These are phyloP conservation scores for Oreochromis niloticus DNA, from an alignment of 2,113 vertebrate genomes.

Conservation along the genomic window DNA sequence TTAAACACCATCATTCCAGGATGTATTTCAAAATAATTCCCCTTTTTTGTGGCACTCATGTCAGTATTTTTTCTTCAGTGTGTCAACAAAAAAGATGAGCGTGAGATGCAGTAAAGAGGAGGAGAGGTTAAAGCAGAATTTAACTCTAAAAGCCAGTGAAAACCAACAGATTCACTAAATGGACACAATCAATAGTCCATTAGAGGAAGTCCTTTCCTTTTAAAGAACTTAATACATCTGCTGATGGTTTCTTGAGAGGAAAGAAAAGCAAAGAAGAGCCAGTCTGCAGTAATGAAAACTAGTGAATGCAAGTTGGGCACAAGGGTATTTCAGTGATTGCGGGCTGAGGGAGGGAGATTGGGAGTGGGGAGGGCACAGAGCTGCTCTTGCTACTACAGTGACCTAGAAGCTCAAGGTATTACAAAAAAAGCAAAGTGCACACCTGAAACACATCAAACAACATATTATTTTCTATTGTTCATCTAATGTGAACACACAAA, in stretches of 20 bases:
- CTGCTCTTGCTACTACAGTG: not conserved
- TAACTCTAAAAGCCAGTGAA: not conserved
- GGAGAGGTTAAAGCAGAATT: not conserved
- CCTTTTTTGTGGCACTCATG: not conserved
- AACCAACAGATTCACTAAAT: not conserved
- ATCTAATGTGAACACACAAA: not conserved
- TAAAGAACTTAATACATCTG: not conserved
- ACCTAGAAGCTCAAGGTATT: not conserved
- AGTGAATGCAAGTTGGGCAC: not conserved
- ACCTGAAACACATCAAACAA: not conserved
- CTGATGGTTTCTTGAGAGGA: not conserved
- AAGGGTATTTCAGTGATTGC: not conserved
- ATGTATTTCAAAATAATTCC: not conserved
- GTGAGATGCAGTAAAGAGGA: not conserved
- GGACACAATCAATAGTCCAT: slow-evolving; percentile 1
- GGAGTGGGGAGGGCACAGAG: not conserved
- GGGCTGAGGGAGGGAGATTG: not conserved
- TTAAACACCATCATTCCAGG: not conserved
- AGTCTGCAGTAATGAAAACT: not conserved
- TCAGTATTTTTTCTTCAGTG: not conserved
- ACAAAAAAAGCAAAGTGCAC: not conserved
- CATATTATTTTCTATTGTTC: not conserved
- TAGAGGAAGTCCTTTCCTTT: not conserved
- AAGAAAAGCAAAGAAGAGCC: not conserved
- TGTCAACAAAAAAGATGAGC: not conserved